These are phyloP conservation scores for Mnemiopsis leidyi DNA, from an alignment of 37 sponge, comb jelly and placozoan species.

Conservation along the genomic window DNA sequence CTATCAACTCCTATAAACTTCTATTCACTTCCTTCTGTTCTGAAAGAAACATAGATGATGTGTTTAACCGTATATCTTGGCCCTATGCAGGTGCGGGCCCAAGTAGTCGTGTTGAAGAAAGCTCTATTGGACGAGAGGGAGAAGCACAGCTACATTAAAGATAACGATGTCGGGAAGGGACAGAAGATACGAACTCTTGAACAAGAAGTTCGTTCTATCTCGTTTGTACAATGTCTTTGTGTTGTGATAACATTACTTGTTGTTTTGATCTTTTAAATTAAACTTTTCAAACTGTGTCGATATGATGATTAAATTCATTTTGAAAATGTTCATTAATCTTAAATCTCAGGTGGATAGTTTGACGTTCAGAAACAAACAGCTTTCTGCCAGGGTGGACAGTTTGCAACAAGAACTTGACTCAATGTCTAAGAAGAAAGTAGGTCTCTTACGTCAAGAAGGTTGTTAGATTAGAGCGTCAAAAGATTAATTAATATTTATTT, in stretches of 20 bases:
- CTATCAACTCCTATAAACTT: too few relatives aligned
- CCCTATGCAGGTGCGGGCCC: conserved; percentile 65
- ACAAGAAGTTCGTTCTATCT: conserved; percentile 23
- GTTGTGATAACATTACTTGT: too few relatives aligned
- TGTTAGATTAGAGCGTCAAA: too few relatives aligned
- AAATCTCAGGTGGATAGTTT: conserved; percentile 49
- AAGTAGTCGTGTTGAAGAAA: conserved; percentile 85
- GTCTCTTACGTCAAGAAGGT: too few relatives aligned
- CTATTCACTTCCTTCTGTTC: too few relatives aligned
- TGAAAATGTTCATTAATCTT: too few relatives aligned
- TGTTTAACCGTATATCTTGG: too few relatives aligned
- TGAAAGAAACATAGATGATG: too few relatives aligned
- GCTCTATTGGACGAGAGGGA: conserved; percentile 75
- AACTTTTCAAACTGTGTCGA: too few relatives aligned
- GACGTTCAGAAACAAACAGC: conserved; percentile 54
- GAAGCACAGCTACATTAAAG: conserved; percentile 58
- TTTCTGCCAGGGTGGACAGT: conserved; percentile 44
- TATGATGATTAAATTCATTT: too few relatives aligned
- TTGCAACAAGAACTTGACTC: neutral
- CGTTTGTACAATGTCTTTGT: neutral
- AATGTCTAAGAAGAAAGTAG: neutral
- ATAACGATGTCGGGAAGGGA: conserved; percentile 56
- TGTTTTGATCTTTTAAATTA: too few relatives aligned
- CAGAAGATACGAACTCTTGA: conserved; percentile 53
- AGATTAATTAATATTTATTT: too few relatives aligned